Base-by-base conservation (phyloP, 2,888 invertebrate genomes). In the Apoderus coryli region DNA sequence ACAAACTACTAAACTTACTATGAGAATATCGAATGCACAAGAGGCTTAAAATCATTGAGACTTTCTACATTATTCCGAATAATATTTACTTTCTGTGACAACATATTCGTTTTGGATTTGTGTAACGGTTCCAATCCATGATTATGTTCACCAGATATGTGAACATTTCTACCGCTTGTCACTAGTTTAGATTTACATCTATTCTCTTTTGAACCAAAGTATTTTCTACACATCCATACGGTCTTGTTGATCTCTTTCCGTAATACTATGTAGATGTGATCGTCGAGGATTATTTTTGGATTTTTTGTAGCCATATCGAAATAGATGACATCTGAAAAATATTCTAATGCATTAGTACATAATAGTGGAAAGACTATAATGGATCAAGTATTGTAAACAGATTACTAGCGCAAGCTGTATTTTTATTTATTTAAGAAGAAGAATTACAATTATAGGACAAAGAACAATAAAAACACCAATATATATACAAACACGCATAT, bases 161-260 rank as follows among this genome's bases (percentile, higher is more conserved):
- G 35, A n/a, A 41, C 44, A 12, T 44, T 35, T 10, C 40, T 37
- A 11, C 46, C 47, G 14, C 38, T 42, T 3, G 46, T 46, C 27
- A 43, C 37, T 6, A 46, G 31, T 15, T 40, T 42, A 7, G 39
- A 41, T 32, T 44, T 47, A 28, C 47, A 47, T 29, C 46, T 33
- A 15, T 45, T 43, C 15, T 40, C 39, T 28, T 41, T 44, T 14
- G 41, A 37, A 14, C 27, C 36, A 16, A 42, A 43, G 33, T 43
- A 43, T 25, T 38, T 38, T 4, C 35, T 25, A 22, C 43, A 42
- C 39, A 37, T 40, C 43, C 43, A 43, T 11, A 43, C 36, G 10
- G 43, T 42, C 29, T 42, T 43, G 22, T 37, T 36, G 5, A 35
- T 11, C 22, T 43, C 39, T 29, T 39, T 37, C 10, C 39, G 35